Percentiles rank a stretch among this genome's conserved stretches.
These are phyloP conservation scores for Heliconius cydno DNA, from an alignment of 2,888 invertebrate species.

Conservation along the genomic window DNA sequence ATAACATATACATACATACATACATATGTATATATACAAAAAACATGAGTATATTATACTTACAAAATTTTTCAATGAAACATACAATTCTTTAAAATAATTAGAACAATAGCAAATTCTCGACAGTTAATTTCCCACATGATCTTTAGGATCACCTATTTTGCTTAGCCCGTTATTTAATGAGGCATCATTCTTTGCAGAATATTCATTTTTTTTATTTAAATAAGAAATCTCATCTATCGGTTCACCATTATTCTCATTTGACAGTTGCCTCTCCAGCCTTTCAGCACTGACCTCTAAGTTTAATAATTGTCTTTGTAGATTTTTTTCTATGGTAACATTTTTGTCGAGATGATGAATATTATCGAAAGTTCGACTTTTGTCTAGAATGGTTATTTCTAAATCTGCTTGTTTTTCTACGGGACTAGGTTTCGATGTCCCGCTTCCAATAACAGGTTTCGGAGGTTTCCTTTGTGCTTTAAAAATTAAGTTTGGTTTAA, in stretches of 20 bases:
- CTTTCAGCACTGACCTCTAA: background rate
- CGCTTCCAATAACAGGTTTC: too few species aligned
- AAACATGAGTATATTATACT: too few species aligned
- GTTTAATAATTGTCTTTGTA: background rate
- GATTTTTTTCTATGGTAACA: background rate
- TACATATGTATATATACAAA: too few species aligned
- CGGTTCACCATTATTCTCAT: constrained; percentile 15
- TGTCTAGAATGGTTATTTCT: constrained; percentile 20
- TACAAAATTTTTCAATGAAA: too few species aligned
- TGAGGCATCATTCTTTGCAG: background rate
- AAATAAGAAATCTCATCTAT: background rate
- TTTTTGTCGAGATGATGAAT: background rate
- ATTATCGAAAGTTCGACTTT: background rate
- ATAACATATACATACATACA: too few species aligned
- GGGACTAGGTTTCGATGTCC: too few species aligned
- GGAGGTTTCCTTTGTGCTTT: too few species aligned
- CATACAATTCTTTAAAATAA: too few species aligned
- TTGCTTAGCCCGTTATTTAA: background rate
- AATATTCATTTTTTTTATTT: background rate
- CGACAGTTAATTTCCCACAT: too few species aligned
- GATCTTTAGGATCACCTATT: background rate
- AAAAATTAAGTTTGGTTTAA: too few species aligned
- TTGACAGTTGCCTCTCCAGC: background rate
- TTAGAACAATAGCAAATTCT: too few species aligned
- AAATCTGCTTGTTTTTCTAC: too few species aligned